Evolutionary conservation across 2,797 vertebrate genomes (phyloP).

Genomic region (Clarias laeviceps): DNA sequence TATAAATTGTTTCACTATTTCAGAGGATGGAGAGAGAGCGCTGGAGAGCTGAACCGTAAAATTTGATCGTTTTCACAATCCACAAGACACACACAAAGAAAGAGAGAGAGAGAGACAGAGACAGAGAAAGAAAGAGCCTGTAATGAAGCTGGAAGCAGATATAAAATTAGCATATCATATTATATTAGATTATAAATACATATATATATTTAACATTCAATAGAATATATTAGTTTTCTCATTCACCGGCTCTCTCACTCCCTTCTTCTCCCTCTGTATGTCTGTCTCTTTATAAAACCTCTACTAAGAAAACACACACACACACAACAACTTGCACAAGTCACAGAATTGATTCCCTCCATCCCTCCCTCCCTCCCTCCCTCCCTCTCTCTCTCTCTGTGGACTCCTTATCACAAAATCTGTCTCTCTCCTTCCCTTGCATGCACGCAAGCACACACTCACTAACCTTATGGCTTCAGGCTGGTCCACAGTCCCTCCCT

Average conservation of each 20-base stretch:
- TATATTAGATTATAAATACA: background rate
- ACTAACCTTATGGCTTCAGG: conserved; percentile 39
- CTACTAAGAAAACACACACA: conserved; percentile 1
- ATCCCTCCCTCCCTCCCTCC: conserved; percentile 7
- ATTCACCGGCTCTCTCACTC: background rate
- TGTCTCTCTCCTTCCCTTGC: conserved; percentile 4
- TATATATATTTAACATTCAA: background rate
- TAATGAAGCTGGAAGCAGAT: no score
- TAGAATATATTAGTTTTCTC: background rate
- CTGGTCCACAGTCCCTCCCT: conserved; percentile 42
- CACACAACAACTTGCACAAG: background rate
- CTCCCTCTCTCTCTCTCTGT: background rate
- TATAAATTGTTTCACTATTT: conserved; percentile 74
- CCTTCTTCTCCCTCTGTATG: background rate
- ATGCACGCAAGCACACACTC: conserved; percentile 17
- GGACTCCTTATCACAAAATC: conserved; percentile 2
- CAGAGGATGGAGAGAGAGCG: conserved; percentile 63
- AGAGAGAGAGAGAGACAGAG: no score
- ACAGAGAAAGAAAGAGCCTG: no score
- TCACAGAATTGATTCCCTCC: background rate
- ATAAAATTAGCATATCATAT: no score
- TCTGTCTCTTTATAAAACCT: background rate
- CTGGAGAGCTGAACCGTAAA: conserved; percentile 70
- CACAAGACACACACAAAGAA: background rate
- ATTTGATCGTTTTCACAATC: conserved; percentile 63